Percentiles rank a stretch among this genome's conserved stretches.
Conservation (phyloP, 2,797 vertebrate species). For the Limosa lapponica region DNA sequence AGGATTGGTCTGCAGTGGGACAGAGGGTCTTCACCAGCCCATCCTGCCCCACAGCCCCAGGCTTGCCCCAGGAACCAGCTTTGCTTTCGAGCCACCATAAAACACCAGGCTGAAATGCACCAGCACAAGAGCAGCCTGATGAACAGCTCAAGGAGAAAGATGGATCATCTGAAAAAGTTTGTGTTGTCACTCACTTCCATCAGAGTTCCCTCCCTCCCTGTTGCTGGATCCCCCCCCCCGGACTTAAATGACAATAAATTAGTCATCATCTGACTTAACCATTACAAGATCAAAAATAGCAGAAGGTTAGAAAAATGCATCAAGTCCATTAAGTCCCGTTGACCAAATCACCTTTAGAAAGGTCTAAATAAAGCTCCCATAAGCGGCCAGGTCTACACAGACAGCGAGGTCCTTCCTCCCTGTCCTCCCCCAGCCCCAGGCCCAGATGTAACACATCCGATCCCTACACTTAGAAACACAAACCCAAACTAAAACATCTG, state of each 20-base stretch:
- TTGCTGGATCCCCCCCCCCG: background rate
- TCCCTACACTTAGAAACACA: background rate
- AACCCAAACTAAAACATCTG: background rate
- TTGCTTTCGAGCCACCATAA: background rate
- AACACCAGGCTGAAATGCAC: background rate
- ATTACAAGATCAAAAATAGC: background rate
- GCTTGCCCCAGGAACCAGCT: background rate
- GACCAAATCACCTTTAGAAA: background rate
- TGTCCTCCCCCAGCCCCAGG: background rate
- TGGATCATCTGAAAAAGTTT: background rate
- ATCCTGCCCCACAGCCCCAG: background rate
- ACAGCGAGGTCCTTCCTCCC: background rate
- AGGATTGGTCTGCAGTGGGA: background rate
- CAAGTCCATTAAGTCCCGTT: rapidly evolving
- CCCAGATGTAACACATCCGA: rapidly evolving
- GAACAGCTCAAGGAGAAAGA: background rate
- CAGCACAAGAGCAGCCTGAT: background rate
- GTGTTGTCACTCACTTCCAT: background rate
- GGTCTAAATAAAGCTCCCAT: rapidly evolving
- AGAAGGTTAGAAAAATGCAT: background rate
- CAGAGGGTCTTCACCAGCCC: background rate
- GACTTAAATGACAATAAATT: background rate
- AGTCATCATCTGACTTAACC: background rate
- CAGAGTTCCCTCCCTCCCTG: background rate
- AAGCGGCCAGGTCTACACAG: rapidly evolving